Percentiles rank a stretch among this genome's conserved stretches.
Conservation (phyloP, 2,797 vertebrate genomes). For the Toxotes lorentzi region DNA sequence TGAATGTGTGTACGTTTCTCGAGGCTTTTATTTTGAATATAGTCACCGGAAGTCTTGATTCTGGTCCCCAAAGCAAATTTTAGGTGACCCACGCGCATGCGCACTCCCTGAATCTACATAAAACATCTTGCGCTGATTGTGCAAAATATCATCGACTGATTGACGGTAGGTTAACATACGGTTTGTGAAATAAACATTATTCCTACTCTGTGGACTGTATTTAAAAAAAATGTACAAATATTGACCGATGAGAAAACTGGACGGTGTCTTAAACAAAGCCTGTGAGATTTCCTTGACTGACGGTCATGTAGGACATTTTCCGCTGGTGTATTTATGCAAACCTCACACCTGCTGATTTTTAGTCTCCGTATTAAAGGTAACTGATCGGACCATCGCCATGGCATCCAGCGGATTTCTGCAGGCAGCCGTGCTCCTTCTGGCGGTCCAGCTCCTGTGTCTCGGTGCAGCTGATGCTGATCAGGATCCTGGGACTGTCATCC, state of each 20-base stretch:
- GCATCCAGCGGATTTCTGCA: slow-evolving; percentile 69
- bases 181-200: fast-evolving
- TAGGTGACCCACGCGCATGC: slow-evolving; percentile 67
- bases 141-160: slow-evolving; percentile 55
- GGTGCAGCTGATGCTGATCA: slow-evolving; percentile 81
- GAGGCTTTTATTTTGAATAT: slow-evolving; percentile 51
- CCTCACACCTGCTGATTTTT: background rate
- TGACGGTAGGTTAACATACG: slow-evolving; percentile 56
- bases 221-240: fast-evolving
- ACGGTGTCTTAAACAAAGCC: slow-evolving; percentile 29
- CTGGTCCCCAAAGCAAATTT: background rate
- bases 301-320: slow-evolving; percentile 17
- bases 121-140: slow-evolving; percentile 60
- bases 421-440: slow-evolving; percentile 77
- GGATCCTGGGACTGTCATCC: slow-evolving; percentile 89
- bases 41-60: slow-evolving; percentile 52
- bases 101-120: slow-evolving; percentile 42
- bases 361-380: slow-evolving; percentile 20
- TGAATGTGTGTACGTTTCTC: background rate
- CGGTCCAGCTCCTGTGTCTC: slow-evolving; percentile 77
- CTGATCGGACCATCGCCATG: slow-evolving; percentile 66
- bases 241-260: slow-evolving; percentile 15
- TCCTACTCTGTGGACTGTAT: background rate
- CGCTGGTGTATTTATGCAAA: background rate
- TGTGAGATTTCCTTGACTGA: background rate